Evolutionary conservation across 2,797 vertebrate species (phyloP), one percentile per base, ranked within the genome.

Genomic region (Varecia variegata): DNA sequence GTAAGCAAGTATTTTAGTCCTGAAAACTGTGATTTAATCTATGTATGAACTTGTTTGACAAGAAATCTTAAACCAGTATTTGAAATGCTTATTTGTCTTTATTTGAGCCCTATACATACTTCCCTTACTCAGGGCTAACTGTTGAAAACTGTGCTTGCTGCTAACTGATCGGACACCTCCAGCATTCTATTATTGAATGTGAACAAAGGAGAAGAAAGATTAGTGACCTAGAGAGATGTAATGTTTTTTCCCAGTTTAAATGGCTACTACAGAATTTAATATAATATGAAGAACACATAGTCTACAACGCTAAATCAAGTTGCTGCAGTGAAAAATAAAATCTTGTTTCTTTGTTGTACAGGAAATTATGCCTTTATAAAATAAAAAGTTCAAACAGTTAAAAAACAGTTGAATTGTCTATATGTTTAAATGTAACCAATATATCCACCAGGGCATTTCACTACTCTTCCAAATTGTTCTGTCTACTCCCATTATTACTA

Each of bases 261-360:
- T 87, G 47, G 95, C 32, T 27, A 38, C 62, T 88, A 38, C 4
- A 71, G 25, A 83, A 88, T 83, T 60, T 52, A 87, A 93, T 74
- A 32, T 25, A 81, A 56, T 62, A 45, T 11, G 8, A 38, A 96
- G 68, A 70, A 88, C 18, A 60, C 40, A 54, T 15, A 54, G 18
- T 83, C 60, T 68, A 93, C 21, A 47, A 85, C 47, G 40, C 52
- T 80, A 83, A 77, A 87, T 15, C 82, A n/a, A 90, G 25, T 81
- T 82, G 30, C 21, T 91, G 20, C 7, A 86, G 60, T 56, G n/a
- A 82, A 88, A 95, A 93, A 87, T 68, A 88, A 35, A 85, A 81
- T 65, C 13, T 81, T n/a, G 0, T 45, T 71, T 93, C 30, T 79
- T 87, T 88, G 23, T 43, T 88, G 84, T 35, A 38, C 43, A 77